Base-by-base conservation (phyloP, 2,797 vertebrate genomes). In the Enteromius trimaculatus region DNA sequence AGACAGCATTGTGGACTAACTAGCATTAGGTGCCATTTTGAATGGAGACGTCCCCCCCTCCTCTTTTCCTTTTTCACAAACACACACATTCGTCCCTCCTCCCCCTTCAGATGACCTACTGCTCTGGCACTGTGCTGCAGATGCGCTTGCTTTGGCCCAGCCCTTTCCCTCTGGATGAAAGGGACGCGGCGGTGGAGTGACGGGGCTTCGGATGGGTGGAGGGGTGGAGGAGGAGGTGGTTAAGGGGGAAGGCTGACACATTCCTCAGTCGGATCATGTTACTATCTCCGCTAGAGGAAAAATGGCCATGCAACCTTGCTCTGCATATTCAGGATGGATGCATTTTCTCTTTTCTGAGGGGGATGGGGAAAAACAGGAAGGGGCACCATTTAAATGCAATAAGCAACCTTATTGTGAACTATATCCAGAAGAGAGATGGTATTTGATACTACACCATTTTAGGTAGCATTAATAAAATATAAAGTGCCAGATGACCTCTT, bases 11-110 rank as follows among this genome's bases (percentile, higher is more conserved):
- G 90, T 90, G 90, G 89, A 91, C 88, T 92, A 91, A 94, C 93
- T 92, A 92, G 92, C 90, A 94, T 93, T 92, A 93, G 91, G 90
- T 89, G 91, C 92, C 93, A 93, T 94, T 93, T 93, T 94, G 91
- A 92, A 91, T 92, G 88, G 90, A 89, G 91, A 93, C 90, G 90
- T 92, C 9, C 89, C 85, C 49, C 89, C 91, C 87, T 89, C 91
- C 90, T 91, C 64, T 80, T 29, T 77, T 65, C 74, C 60, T 65
- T 62, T 49, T 29, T 13, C 34, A 26, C 85, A 86, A 23, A 74
- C 74, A 80, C 86, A 87, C 83, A 87, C 83, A 88, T 87, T 89
- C 89, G 89, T 90, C 89, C 85, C 82, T 17, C 31, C 89, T 93
- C 90, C 93, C 92, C 93, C 89, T 88, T 85, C 89, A 91, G 71